phyloP scores from a whole-genome alignment of 2,888 invertebrate species.

The Nemoura dubitans region DNA sequence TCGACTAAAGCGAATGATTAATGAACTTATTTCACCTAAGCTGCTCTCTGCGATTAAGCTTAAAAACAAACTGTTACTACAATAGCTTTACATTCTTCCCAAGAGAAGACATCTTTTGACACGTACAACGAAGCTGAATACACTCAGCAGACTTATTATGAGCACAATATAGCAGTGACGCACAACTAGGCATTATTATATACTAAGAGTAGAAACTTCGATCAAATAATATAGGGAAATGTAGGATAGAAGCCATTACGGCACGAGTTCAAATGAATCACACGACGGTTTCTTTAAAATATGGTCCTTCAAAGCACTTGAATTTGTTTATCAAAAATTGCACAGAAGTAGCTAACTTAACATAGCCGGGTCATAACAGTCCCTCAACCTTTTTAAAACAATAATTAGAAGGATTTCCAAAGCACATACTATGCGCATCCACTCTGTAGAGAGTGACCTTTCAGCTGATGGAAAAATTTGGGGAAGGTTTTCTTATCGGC shows the following conservation, averaged over 20 bases:
- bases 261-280: neutral
- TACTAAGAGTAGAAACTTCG: neutral
- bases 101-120: neutral
- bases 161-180: constrained; percentile 1
- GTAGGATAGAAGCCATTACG: neutral
- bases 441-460: constrained; percentile 24
- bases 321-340: neutral
- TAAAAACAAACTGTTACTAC: neutral
- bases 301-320: neutral
- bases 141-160: constrained; percentile 17
- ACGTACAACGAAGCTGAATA: neutral
- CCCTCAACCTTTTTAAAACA: neutral
- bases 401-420: neutral
- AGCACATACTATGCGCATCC: constrained; percentile 13
- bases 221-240: neutral
- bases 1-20: neutral
- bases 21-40: neutral
- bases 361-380: constrained; percentile 10
- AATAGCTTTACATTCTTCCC: neutral
- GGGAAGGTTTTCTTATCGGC: constrained; percentile 50
- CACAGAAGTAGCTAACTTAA: neutral
- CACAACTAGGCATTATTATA: constrained; percentile 20
- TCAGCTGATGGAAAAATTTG: constrained; percentile 48
- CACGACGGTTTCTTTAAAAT: neutral
- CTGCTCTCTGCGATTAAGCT: neutral